A percentile compares a stretch with the other conserved stretches of the same genome.
Conservation (phyloP, 2,888 invertebrate genomes). For the Phengaris alcon region DNA sequence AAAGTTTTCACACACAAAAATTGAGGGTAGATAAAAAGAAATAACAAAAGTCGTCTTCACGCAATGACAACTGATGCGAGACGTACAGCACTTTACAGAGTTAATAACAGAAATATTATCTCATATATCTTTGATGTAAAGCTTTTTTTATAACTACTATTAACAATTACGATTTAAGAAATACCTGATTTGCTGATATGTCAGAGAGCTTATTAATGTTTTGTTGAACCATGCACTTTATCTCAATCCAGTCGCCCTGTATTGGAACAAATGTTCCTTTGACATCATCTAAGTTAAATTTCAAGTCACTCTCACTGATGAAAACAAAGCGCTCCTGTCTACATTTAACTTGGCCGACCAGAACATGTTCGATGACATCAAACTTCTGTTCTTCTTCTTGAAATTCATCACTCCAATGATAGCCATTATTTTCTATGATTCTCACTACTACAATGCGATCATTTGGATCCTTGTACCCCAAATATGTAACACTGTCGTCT, state of each 20-base stretch:
- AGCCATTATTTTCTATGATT: constrained; percentile 76
- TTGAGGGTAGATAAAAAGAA: no score
- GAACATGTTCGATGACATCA: constrained; percentile 57
- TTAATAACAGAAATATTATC: constrained; percentile 16
- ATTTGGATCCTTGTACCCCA: constrained; percentile 71
- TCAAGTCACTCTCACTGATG: constrained; percentile 78
- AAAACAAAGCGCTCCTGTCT: constrained; percentile 58
- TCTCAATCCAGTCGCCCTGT: constrained; percentile 84
- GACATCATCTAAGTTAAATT: constrained; percentile 81
- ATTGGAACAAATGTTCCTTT: constrained; percentile 82
- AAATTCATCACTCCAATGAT: constrained; percentile 72
- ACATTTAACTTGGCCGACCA: constrained; percentile 58
- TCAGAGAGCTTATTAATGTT: constrained; percentile 75
- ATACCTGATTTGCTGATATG: constrained; percentile 64
- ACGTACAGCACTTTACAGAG: neutral
- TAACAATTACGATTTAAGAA: neutral
- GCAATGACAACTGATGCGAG: no score
- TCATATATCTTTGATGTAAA: constrained; percentile 31
- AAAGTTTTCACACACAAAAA: no score
- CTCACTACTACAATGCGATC: constrained; percentile 75
- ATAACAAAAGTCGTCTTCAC: no score
- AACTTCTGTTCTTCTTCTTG: constrained; percentile 54
- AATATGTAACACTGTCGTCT: constrained; percentile 79
- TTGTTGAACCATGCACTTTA: constrained; percentile 81
- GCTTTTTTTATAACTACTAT: neutral